These are phyloP conservation scores for Uropsilus gracilis DNA, from an alignment of 2,113 vertebrate genomes.

Conservation along the genomic window DNA sequence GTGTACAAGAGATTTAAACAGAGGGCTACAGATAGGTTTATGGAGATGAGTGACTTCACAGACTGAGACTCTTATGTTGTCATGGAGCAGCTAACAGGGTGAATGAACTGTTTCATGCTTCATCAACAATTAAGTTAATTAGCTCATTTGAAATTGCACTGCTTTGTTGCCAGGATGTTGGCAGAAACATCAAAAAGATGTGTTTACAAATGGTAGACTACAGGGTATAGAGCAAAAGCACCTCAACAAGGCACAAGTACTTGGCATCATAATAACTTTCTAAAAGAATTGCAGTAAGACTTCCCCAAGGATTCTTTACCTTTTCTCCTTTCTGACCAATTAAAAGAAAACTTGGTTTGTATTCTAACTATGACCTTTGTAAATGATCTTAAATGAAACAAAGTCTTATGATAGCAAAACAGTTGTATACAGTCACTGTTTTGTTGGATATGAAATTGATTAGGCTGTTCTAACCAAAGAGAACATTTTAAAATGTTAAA, in stretches of 20 bases:
- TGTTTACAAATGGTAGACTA: slow-evolving; percentile 96
- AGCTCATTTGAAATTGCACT: slow-evolving; percentile 99
- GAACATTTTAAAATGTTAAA: slow-evolving; percentile 65
- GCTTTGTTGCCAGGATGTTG: slow-evolving; percentile 99
- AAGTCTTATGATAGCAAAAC: slow-evolving; percentile 2
- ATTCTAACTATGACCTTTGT: slow-evolving; percentile 21
- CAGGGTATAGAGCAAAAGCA: slow-evolving; percentile 90
- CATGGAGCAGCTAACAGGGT: slow-evolving; percentile 97
- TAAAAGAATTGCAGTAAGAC: slow-evolving; percentile 69
- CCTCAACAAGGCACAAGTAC: slow-evolving; percentile 86
- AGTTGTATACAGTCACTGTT: slow-evolving; percentile 32
- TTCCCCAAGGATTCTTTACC: slow-evolving; percentile 64
- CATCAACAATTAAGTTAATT: slow-evolving; percentile 99
- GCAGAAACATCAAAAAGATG: slow-evolving; percentile 98
- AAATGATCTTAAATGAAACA: slow-evolving; percentile 53
- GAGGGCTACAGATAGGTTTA: slow-evolving; percentile 91
- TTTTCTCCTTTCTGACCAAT: slow-evolving; percentile 63
- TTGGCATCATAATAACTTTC: slow-evolving; percentile 78
- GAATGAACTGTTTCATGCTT: slow-evolving; percentile 99
- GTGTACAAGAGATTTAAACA: slow-evolving; percentile 84
- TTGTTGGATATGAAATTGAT: slow-evolving; percentile 40
- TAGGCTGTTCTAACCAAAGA: slow-evolving; percentile 56
- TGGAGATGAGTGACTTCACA: slow-evolving; percentile 94
- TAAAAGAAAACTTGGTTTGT: slow-evolving; percentile 63
- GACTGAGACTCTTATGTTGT: slow-evolving; percentile 96